Conservation (phyloP, 2,888 invertebrate species). For the Pogonocherus hispidulus region DNA sequence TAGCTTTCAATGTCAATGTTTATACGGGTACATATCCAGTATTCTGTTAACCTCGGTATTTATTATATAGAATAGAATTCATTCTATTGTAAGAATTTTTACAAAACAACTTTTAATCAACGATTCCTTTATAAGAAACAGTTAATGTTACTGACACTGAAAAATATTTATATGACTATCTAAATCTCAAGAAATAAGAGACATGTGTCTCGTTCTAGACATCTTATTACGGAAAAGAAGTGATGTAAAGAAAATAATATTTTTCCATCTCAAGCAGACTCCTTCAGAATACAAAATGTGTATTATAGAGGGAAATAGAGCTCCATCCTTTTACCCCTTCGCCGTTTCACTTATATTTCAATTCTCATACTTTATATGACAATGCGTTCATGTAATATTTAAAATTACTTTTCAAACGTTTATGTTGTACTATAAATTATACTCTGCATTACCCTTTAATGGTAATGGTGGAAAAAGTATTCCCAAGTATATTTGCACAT, state of each 20-base stretch:
- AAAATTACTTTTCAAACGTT: constrained; percentile 57
- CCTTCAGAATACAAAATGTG: constrained; percentile 66
- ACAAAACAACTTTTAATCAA: too few relatives aligned
- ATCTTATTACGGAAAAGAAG: constrained; percentile 63
- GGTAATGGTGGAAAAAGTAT: constrained; percentile 40
- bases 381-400: constrained; percentile 58
- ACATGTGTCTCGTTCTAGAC: constrained; percentile 57
- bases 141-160: constrained; percentile 44
- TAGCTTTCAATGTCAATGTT: too few relatives aligned
- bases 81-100: too few relatives aligned
- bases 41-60: too few relatives aligned
- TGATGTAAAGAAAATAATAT: constrained; percentile 67
- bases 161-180: constrained; percentile 46
- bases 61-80: too few relatives aligned
- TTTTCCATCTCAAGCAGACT: constrained; percentile 66
- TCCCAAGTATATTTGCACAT: constrained; percentile 28
- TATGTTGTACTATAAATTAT: constrained; percentile 44
- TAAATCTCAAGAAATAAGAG: constrained; percentile 45
- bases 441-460: constrained; percentile 35
- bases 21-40: too few relatives aligned
- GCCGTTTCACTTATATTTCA: constrained; percentile 65
- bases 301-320: constrained; percentile 65
- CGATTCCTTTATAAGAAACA: constrained; percentile 5
- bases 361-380: constrained; percentile 64
- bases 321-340: constrained; percentile 58